Evolutionary conservation across 2,113 vertebrate species (phyloP), one percentile per base, ranked within the genome.

Genomic region (Platanista minor): DNA sequence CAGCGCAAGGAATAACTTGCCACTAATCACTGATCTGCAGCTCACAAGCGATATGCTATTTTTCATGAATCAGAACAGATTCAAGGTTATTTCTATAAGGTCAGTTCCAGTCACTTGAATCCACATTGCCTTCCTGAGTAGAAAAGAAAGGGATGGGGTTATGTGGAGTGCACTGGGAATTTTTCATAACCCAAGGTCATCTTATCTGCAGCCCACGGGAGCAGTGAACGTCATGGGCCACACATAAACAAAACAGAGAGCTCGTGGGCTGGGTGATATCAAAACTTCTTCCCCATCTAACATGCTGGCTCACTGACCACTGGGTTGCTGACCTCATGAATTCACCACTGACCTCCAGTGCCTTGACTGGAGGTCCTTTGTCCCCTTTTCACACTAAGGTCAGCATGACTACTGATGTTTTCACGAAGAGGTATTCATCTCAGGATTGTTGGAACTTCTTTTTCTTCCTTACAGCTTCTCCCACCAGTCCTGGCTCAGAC

Each of bases 121-220:
- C 83, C 43, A 75, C 86, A 29, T 39, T 57, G 90, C 78, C 78
- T 93, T 96, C 57, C 83, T 92, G 64, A 57, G 59, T 84, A 75
- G 77, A 62, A 69, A 80, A 69, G 43, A 90, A 82, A 81, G 49
- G 64, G 46, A 1, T 9, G 21, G 54, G 91, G 71, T 91, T 84
- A 85, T 12, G 46, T 36, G 71, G n/a, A 87, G 91, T 62, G 49
- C 75, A 59, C 92, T 95, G 81, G 96, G 78, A 88, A 87, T 87
- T 95, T n/a, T 91, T 82, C 74, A 83, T 31, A 64, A 83, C 36
- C 74, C 75, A 43, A 64, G 85, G 86, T 90, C 95, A 81, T 75
- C 67, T 90, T 80, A 85, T 95, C 92, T 85, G 61, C 69, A 66
- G 91, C 72, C 49, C 82, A 41, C 9, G 87, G 75, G 77, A 97